These are phyloP conservation scores for Ophraella communa DNA, from an alignment of 2,888 invertebrate species.

Conservation along the genomic window DNA sequence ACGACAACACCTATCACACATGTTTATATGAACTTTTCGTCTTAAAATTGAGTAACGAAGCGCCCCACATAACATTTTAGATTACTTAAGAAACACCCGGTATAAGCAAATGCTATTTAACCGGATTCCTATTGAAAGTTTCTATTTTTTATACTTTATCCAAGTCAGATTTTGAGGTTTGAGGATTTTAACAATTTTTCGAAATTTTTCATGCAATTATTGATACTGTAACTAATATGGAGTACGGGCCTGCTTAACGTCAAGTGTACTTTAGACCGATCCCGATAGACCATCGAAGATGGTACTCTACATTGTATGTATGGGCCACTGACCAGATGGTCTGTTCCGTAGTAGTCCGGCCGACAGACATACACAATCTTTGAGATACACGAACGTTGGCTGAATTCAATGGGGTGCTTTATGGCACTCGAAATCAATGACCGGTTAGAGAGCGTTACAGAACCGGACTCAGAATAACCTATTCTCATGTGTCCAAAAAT, in stretches of 20 bases:
- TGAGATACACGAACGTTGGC: conserved; percentile 44
- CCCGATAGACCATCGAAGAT: conserved; percentile 47
- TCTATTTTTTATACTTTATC: too few species aligned
- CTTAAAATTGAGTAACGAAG: too few species aligned
- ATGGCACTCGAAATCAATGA: conserved; percentile 55
- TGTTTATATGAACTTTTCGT: too few species aligned
- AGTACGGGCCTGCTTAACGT: background rate
- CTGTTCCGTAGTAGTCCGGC: background rate
- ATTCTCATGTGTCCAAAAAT: too few species aligned
- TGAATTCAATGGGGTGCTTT: conserved; percentile 54
- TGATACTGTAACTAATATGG: background rate
- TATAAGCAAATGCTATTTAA: too few species aligned
- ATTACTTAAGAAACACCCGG: too few species aligned
- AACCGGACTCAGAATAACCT: background rate
- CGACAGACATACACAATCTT: background rate
- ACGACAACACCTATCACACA: too few species aligned
- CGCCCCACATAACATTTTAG: too few species aligned
- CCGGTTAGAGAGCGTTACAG: conserved; percentile 40
- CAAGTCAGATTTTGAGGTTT: too few species aligned
- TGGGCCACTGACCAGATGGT: conserved; percentile 35
- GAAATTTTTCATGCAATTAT: too few species aligned
- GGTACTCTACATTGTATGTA: conserved; percentile 36
- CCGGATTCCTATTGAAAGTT: too few species aligned
- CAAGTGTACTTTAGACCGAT: conserved; percentile 55
- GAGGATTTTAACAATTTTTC: too few species aligned